A percentile compares a stretch with the other conserved stretches of the same genome.
phyloP scores from a whole-genome alignment of 2,113 vertebrate genomes.

The Mormyrus lacerda region DNA sequence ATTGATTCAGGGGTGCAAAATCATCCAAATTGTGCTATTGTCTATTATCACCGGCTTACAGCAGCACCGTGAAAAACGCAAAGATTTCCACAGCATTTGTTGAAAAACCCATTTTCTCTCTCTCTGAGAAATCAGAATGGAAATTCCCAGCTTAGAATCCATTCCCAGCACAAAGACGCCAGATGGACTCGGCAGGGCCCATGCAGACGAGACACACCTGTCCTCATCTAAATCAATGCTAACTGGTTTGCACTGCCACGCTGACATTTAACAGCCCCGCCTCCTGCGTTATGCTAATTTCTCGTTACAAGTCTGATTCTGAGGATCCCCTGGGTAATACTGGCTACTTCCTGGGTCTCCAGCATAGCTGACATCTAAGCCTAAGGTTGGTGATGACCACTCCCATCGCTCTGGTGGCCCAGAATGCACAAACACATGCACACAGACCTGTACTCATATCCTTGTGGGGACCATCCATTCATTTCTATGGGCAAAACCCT shows the following conservation, averaged over 20 bases:
- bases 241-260: neutral
- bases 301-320: neutral
- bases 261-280: neutral
- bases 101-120: constrained; percentile 11
- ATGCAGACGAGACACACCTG: neutral
- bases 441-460: neutral
- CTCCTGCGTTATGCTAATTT: neutral
- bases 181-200: neutral
- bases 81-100: constrained; percentile 5
- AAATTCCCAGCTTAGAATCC: neutral
- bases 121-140: neutral
- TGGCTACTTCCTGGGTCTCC: neutral
- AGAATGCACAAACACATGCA: neutral
- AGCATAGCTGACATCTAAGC: neutral
- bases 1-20: constrained; percentile 25
- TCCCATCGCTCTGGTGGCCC: neutral
- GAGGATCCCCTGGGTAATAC: neutral
- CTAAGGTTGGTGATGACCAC: neutral
- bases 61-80: neutral
- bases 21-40: constrained; percentile 18
- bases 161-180: neutral
- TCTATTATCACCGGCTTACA: constrained; percentile 19
- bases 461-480: no score
- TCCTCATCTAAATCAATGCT: neutral
- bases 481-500: no score